Percentiles rank a stretch among this genome's conserved stretches.
Conservation (phyloP, 2,888 invertebrate species). For the Leptopilina myrica region DNA sequence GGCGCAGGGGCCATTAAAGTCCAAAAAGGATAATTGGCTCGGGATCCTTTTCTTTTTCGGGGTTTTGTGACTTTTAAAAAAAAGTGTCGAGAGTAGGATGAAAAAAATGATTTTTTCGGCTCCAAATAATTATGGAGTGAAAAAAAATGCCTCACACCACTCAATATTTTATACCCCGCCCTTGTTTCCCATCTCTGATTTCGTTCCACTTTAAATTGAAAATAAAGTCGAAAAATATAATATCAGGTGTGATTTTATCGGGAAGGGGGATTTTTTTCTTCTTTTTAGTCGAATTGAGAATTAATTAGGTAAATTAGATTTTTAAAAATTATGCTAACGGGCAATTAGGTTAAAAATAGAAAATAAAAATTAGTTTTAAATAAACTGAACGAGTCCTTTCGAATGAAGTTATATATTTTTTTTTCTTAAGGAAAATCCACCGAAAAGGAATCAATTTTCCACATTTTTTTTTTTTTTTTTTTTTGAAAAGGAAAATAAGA, state of each 20-base stretch:
- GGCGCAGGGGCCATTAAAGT: slow-evolving; percentile 68
- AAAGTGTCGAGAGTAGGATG: slow-evolving; percentile 34
- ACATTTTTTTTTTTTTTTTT: background rate
- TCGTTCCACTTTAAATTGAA: background rate
- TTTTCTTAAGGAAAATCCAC: no score
- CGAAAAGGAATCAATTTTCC: background rate
- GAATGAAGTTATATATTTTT: no score
- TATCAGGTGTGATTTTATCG: slow-evolving; percentile 11
- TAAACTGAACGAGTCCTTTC: no score
- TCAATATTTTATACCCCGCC: no score
- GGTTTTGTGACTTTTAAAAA: slow-evolving; percentile 45
- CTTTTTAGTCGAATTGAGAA: background rate
- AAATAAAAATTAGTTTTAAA: no score
- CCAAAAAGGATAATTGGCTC: slow-evolving; percentile 68
- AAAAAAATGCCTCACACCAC: background rate
- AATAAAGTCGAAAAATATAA: slow-evolving; percentile 10
- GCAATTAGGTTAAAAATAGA: no score
- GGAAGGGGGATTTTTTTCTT: slow-evolving; percentile 2
- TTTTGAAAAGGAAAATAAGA: slow-evolving; percentile 4
- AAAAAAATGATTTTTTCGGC: slow-evolving; percentile 47
- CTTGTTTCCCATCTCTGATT: no score
- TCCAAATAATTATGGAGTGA: slow-evolving; percentile 49
- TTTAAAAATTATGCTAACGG: no score
- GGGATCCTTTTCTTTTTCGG: slow-evolving; percentile 35
- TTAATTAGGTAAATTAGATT: no score